These are phyloP conservation scores for Microtus oregoni DNA, from an alignment of 2,113 vertebrate genomes.

Conservation along the genomic window DNA sequence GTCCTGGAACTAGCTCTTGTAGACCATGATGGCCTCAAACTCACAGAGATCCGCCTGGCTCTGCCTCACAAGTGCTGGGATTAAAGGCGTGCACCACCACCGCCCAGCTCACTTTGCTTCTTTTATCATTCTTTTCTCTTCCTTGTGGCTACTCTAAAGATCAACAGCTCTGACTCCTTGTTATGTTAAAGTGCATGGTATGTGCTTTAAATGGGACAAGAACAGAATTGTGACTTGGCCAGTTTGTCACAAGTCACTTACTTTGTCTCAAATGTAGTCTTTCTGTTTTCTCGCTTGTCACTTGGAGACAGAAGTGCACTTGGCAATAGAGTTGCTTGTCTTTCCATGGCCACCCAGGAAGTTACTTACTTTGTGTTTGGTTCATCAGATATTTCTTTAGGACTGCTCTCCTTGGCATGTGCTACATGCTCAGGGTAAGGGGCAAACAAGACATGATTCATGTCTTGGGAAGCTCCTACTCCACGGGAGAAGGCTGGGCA, in stretches of 20 bases:
- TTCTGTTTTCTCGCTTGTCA: neutral
- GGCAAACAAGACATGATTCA: neutral
- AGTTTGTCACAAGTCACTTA: conserved; percentile 19
- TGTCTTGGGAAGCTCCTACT: neutral
- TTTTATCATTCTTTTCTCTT: conserved; percentile 28
- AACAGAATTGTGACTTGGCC: neutral
- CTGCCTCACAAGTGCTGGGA: too few relatives aligned
- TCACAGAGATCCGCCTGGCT: too few relatives aligned
- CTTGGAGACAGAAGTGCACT: neutral
- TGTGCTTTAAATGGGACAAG: conserved; percentile 15
- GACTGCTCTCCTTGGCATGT: neutral
- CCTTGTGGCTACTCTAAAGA: neutral
- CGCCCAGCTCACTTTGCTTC: neutral
- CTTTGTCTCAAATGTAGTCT: neutral
- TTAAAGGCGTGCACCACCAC: too few relatives aligned
- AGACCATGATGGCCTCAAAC: too few relatives aligned
- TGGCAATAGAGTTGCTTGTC: neutral
- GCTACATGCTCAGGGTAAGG: neutral
- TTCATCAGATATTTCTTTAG: conserved; percentile 19
- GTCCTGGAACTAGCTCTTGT: too few relatives aligned
- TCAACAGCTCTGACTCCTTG: neutral
- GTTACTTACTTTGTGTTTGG: neutral
- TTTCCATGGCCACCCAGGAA: neutral
- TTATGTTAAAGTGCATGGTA: neutral
- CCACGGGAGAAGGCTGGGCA: neutral